Conservation (phyloP, 2,797 vertebrate species). For the Steatocranus sp. region DNA sequence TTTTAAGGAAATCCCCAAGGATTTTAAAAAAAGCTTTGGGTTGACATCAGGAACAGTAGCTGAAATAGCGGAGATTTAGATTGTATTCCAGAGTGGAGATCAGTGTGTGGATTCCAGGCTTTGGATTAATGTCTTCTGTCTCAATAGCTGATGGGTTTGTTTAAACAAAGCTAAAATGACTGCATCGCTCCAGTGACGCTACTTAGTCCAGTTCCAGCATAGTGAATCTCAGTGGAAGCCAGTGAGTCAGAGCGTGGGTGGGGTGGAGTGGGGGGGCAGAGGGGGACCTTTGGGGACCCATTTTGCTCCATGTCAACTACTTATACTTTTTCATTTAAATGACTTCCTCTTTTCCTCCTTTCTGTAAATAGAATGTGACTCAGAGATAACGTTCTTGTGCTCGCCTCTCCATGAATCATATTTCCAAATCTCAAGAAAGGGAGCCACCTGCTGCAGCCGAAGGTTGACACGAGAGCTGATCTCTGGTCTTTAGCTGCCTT, state of each 20-base stretch:
- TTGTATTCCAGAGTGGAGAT: neutral
- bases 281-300: neutral
- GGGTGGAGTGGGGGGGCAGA: neutral
- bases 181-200: slow-evolving; percentile 2
- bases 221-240: slow-evolving; percentile 12
- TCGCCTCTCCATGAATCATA: neutral
- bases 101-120: neutral
- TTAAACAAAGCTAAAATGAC: slow-evolving; percentile 43
- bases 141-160: slow-evolving; percentile 16
- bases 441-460: neutral
- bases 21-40: neutral
- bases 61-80: neutral
- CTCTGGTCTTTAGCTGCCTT: neutral
- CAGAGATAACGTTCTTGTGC: slow-evolving; percentile 1
- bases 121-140: neutral
- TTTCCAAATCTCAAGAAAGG: neutral
- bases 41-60: neutral
- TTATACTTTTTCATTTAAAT: neutral
- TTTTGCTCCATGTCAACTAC: neutral
- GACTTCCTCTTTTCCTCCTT: neutral
- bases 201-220: slow-evolving; percentile 23
- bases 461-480: neutral
- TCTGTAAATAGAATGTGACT: slow-evolving; percentile 18
- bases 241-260: slow-evolving; percentile 36
- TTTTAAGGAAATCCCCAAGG: neutral